phyloP scores from a whole-genome alignment of 2,888 invertebrate species.

The Mimachlamys varia region DNA sequence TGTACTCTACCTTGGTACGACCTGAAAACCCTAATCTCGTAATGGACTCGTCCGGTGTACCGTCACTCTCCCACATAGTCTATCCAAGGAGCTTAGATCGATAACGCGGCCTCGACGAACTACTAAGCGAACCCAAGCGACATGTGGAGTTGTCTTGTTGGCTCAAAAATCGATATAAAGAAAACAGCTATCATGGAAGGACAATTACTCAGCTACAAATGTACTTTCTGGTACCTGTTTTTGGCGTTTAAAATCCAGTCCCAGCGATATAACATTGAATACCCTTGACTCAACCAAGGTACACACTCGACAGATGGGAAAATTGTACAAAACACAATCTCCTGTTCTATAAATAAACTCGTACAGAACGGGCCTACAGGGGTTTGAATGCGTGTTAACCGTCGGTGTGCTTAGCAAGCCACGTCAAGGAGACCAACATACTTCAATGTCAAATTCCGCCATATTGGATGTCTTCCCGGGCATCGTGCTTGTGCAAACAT shows the following conservation, averaged over 20 bases:
- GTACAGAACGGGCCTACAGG: neutral
- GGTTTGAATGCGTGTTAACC: neutral
- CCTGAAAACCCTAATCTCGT: neutral
- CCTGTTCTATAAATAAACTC: constrained; percentile 25
- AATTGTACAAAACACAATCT: neutral
- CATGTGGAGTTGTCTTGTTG: constrained; percentile 12
- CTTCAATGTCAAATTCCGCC: constrained; percentile 29
- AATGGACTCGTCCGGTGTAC: constrained; percentile 21
- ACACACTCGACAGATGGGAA: neutral
- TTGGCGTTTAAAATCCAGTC: neutral
- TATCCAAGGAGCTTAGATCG: constrained; percentile 2
- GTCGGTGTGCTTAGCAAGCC: neutral
- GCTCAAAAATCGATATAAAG: constrained; percentile 5
- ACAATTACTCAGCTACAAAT: neutral
- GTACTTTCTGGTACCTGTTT: constrained; percentile 15
- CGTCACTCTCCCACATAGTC: constrained; percentile 28
- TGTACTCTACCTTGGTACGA: neutral
- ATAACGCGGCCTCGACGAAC: constrained; percentile 19
- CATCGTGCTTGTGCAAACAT: too few species aligned
- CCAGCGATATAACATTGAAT: neutral
- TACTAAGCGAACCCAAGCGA: constrained; percentile 28
- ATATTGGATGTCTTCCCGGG: neutral
- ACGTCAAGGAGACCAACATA: constrained; percentile 8
- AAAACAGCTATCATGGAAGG: neutral
- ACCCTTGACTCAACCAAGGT: neutral